Base-by-base conservation (phyloP, 2,888 invertebrate genomes). In the Lepidonotus clava region DNA sequence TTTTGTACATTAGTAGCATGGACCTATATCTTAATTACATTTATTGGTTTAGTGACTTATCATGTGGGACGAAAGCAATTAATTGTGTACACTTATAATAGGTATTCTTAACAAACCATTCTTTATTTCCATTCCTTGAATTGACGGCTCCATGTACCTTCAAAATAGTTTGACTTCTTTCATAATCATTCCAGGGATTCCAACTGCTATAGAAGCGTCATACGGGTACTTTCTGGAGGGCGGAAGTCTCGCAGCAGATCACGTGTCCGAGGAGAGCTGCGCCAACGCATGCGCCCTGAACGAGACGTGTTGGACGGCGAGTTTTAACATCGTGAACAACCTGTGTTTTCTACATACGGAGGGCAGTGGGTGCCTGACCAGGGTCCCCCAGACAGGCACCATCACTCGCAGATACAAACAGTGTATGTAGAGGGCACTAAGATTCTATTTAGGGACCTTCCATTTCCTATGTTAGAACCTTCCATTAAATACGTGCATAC, bases 371-470 rank as follows among this genome's bases (percentile, higher is more conserved):
- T 80, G 80, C 24, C 80, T 24, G 41, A 80, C 80, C 28, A 2
- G 41, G 32, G 80, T 80, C 11, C 80, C 46, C n/a, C 41, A 80
- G 51, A 28, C 80, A 0, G 80, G 46, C 1, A 46, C 46, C 41
- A 80, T 51, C 28, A 80, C 51, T 41, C 41, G 80, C 24, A 41
- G 41, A 24, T 80, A 80, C 34, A 80, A 80, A 46, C 28, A n/a
- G 1, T 80, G 80, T 80, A 80, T 46, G 80, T 80, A 67, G 6
- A n/a, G n/a, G n/a, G n/a, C n/a, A n/a, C n/a, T n/a, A n/a, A n/a
- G n/a, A n/a, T n/a, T n/a, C n/a, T n/a, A n/a, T n/a, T n/a, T n/a
- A n/a, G n/a, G n/a, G n/a, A n/a, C n/a, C n/a, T n/a, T n/a, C n/a
- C n/a, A n/a, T n/a, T n/a, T n/a, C n/a, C n/a, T n/a, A n/a, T n/a